These are phyloP conservation scores for Glomeris marginata DNA, from an alignment of 2,888 invertebrate species.

Conservation along the genomic window DNA sequence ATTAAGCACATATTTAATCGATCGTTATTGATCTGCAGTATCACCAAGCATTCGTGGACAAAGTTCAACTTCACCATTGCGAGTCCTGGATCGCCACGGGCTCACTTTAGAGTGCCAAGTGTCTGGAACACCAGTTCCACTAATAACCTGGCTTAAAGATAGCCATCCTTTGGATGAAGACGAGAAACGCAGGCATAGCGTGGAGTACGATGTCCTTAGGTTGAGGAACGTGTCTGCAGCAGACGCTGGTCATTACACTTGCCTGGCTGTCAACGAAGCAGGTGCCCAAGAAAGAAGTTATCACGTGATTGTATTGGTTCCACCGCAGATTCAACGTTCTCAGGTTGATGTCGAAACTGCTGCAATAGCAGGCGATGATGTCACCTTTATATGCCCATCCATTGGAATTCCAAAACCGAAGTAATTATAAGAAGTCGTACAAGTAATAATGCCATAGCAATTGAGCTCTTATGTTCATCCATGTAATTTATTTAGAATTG, in stretches of 20 bases:
- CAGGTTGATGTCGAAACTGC: not conserved
- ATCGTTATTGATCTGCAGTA: not conserved
- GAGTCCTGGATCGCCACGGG: not conserved
- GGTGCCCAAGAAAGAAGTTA: too few relatives aligned
- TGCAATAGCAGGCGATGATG: not conserved
- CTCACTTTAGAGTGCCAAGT: not conserved
- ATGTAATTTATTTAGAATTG: not conserved
- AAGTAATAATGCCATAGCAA: not conserved
- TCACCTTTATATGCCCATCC: not conserved
- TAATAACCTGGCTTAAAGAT: conserved; percentile 25
- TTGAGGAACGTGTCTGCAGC: too few relatives aligned
- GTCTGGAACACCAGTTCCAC: conserved; percentile 21
- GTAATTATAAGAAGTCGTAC: not conserved
- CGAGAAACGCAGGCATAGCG: too few relatives aligned
- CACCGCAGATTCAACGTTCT: too few relatives aligned
- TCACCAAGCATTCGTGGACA: not conserved
- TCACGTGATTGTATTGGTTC: too few relatives aligned
- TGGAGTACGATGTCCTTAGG: too few relatives aligned
- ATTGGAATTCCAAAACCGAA: conserved; percentile 3
- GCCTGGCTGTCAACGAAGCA: conserved; percentile 3
- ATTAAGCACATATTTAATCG: too few relatives aligned
- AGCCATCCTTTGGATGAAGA: conserved; percentile 15
- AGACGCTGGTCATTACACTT: conserved; percentile 8
- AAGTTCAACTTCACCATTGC: not conserved
- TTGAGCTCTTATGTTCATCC: not conserved